Evolutionary conservation across 2,888 invertebrate genomes (phyloP), one percentile per base, ranked within the genome.

Genomic region (Pammene aurita): DNA sequence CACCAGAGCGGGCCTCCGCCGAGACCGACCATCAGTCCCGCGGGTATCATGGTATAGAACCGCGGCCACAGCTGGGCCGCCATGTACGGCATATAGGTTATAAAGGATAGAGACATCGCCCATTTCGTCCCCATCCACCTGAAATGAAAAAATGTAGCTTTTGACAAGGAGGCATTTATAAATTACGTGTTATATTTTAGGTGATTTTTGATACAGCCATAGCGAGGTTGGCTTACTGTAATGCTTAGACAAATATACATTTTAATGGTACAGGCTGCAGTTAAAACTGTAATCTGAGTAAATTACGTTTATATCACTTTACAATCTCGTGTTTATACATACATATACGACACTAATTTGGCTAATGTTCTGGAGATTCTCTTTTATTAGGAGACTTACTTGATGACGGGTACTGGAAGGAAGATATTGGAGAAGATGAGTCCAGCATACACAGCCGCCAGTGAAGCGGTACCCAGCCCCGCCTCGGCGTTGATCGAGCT

Each of bases 1-100:
- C 95, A 94, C 96, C 96, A 96, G 34, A 96, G 87, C 81, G 79
- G 95, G 75, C 80, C 95, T 0, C 95, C 95, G 0, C 95, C 95
- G 2, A 95, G 77, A 0, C 96, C 96, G 0, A 95, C 92, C 41
- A 95, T 82, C 16, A 95, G 85, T 0, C 94, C 95, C 0, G 95
- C 94, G 0, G 94, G 94, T 52, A 94, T 93, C 77, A 94, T 78
- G 0, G 95, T 95, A 77, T 90, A 94, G 89, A 94, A 95, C 7
- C 85, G 83, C 0, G 96, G 95, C 75, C 94, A 90, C 75, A 95
- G 92, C 82, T 96, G 95, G 0, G 95, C 94, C 0, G 93, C 94
- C 78, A 96, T 95, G 85, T 95, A 96, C 13, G 95, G 92, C 81
- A 94, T 93, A 81, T 96, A 96, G 2, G 94, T 91, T 46, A 94